Evolutionary conservation across 2,888 invertebrate genomes (phyloP).

Genomic region (Trachelus stipa): DNA sequence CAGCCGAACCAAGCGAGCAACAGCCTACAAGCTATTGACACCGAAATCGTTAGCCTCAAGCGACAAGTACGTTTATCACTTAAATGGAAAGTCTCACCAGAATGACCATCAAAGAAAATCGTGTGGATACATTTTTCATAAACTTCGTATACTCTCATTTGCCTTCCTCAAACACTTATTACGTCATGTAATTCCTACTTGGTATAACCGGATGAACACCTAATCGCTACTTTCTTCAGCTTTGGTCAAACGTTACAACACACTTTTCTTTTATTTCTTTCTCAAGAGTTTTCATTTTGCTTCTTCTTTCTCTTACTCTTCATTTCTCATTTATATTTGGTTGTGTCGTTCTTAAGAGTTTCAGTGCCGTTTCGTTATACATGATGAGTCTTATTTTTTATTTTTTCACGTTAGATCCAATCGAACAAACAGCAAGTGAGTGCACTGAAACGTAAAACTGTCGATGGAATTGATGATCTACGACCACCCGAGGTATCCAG

Average conservation of each 20-base stretch:
- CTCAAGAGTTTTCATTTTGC: neutral
- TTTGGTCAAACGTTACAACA: neutral
- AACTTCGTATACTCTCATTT: slow-evolving; percentile 13
- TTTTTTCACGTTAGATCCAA: slow-evolving; percentile 80
- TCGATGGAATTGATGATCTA: slow-evolving; percentile 73
- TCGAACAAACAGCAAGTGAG: slow-evolving; percentile 94
- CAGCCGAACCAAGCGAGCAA: slow-evolving; percentile 75
- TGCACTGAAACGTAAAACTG: slow-evolving; percentile 83
- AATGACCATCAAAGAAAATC: slow-evolving; percentile 31
- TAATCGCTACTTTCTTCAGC: neutral
- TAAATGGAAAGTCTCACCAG: slow-evolving; percentile 20
- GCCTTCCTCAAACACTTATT: slow-evolving; percentile 8
- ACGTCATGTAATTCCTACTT: neutral
- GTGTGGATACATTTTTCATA: slow-evolving; percentile 64
- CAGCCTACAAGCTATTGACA: slow-evolving; percentile 91
- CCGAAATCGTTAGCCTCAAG: slow-evolving; percentile 93
- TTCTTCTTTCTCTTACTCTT: neutral
- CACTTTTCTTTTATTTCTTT: neutral
- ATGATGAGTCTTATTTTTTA: slow-evolving; percentile 7
- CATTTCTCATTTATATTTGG: neutral
- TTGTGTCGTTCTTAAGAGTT: neutral
- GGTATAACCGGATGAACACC: neutral
- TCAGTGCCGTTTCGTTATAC: neutral
- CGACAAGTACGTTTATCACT: slow-evolving; percentile 85
- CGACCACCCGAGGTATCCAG: slow-evolving; percentile 74